These are phyloP conservation scores for Cyclura pinguis DNA, from an alignment of 2,797 vertebrate genomes.

Conservation along the genomic window DNA sequence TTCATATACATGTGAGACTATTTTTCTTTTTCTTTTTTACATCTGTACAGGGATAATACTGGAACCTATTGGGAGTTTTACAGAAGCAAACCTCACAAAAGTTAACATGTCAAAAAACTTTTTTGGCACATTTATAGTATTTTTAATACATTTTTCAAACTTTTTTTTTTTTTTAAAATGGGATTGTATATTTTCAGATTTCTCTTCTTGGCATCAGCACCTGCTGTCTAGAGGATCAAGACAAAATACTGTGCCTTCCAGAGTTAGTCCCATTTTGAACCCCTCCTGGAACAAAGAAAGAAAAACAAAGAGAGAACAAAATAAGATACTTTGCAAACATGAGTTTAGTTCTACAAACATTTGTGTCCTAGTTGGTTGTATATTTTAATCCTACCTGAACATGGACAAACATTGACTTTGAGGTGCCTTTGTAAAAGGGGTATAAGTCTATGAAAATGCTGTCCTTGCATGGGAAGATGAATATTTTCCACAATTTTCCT, in stretches of 20 bases:
- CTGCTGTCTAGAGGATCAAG: slow-evolving; percentile 94
- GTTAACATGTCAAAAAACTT: slow-evolving; percentile 70
- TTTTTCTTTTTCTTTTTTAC: slow-evolving; percentile 55
- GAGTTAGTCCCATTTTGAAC: slow-evolving; percentile 99
- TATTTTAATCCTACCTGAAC: neutral
- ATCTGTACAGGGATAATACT: slow-evolving; percentile 69
- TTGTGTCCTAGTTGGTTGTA: neutral
- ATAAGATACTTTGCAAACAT: neutral
- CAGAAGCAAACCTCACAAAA: slow-evolving; percentile 70
- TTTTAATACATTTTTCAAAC: slow-evolving; percentile 48
- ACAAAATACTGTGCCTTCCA: slow-evolving; percentile 98
- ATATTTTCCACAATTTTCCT: too few relatives aligned
- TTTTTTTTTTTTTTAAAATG: slow-evolving; percentile 42
- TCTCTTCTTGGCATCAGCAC: slow-evolving; percentile 88
- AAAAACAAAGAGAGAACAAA: slow-evolving; percentile 20
- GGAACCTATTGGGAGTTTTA: slow-evolving; percentile 59
- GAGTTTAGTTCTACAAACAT: neutral
- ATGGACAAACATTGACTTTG: neutral
- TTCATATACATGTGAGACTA: slow-evolving; percentile 64
- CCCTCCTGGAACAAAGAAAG: slow-evolving; percentile 91
- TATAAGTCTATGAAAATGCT: too few relatives aligned
- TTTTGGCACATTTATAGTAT: slow-evolving; percentile 73
- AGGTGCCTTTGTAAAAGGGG: too few relatives aligned
- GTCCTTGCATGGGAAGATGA: too few relatives aligned
- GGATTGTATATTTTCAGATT: slow-evolving; percentile 25